Base-by-base conservation (phyloP, 1,140 invertebrate genomes). In the Phocides pigmalion region DNA sequence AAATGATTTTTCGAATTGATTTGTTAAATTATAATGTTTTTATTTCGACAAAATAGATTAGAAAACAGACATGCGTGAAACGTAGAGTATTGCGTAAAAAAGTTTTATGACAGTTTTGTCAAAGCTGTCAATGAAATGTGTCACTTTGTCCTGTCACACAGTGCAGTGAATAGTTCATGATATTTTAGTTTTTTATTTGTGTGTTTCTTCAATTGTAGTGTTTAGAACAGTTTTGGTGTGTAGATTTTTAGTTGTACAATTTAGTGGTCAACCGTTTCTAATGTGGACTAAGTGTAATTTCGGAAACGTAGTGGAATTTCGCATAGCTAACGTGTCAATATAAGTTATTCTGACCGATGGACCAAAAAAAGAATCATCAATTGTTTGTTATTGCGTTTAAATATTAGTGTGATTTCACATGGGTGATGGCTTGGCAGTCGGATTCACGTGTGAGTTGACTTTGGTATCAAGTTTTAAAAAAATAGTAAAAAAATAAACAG, bases 341-440 rank as follows among this genome's bases (percentile, higher is more conserved):
- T 81, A 76, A 72, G 62, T 83, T 85, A 85, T 84, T 84, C 72
- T 77, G 77, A 79, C 80, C 72, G 75, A 81, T 86, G 74, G 74
- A 73, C 77, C 80, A 76, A 70, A 72, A 68, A 85, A 85, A 81
- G 82, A 79, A 84, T 86, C 82, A 71, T 80, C 79, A 83, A 82
- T 84, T 84, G 79, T 84, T 81, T 82, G 72, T 72, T 66, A 80
- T 86, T 87, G 62, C 72, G 67, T 81, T 82, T 77, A 76, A 68
- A 81, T 82, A 87, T 82, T 82, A 84, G 86, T 88, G 79, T 80
- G 79, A 74, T 78, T 88, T 86, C 88, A 84, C 87, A 89, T 91
- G 88, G 88, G 88, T 90, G 85, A 90, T 90, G 88, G 88, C 88
- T 90, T 90, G 88, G 88, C 88, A 90, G 79, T 84, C 87, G 84